These are phyloP conservation scores for Drosophila navojoa DNA, from an alignment of 1,140 invertebrate genomes.

Conservation along the genomic window DNA sequence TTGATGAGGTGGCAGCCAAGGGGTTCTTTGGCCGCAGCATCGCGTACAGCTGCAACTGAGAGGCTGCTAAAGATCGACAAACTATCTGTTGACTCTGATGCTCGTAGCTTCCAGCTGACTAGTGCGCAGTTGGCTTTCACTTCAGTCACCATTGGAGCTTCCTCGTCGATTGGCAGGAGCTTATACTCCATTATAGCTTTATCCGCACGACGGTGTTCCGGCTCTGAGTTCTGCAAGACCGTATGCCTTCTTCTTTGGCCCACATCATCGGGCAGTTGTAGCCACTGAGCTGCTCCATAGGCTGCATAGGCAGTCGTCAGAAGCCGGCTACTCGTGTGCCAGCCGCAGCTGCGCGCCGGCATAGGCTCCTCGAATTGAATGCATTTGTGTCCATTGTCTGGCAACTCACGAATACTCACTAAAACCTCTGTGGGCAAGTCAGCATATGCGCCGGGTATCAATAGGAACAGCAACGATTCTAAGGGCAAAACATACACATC, in stretches of 20 bases:
- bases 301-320: conserved; percentile 41
- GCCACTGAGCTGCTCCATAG: conserved; percentile 47
- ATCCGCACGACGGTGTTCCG: not conserved
- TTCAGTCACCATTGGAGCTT: not conserved
- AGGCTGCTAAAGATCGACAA: conserved; percentile 52
- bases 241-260: too few relatives aligned
- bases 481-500: conserved; percentile 58
- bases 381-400: conserved; percentile 31
- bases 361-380: conserved; percentile 63
- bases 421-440: conserved; percentile 68
- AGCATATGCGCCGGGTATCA: conserved; percentile 51
- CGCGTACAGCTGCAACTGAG: conserved; percentile 39
- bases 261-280: conserved; percentile 17
- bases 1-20: conserved; percentile 63
- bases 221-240: not conserved
- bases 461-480: conserved; percentile 64
- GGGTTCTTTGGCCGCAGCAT: conserved; percentile 13
- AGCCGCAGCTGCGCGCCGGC: conserved; percentile 59
- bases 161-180: conserved; percentile 18
- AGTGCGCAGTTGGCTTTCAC: conserved; percentile 41
- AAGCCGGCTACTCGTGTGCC: conserved; percentile 62
- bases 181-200: conserved; percentile 25
- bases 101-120: conserved; percentile 46
- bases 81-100: not conserved
- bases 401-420: conserved; percentile 32